Evolutionary conservation across 2,113 vertebrate species (phyloP).

Genomic region (Paramisgurnus dabryanus): DNA sequence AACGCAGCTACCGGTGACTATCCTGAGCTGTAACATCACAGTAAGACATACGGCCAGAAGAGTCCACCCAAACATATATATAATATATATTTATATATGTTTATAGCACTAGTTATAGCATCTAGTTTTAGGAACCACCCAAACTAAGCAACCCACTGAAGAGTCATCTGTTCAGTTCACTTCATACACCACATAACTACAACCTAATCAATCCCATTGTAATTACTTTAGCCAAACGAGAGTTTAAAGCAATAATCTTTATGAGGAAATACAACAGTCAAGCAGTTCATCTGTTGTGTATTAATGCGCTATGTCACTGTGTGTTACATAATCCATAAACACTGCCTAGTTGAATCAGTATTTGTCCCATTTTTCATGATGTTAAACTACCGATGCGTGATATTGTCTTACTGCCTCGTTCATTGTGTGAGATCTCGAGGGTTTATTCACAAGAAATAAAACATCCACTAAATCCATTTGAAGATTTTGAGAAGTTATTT

Average conservation of each 20-base stretch:
- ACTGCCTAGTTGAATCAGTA: slow-evolving; percentile 25
- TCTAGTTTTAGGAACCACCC: no score
- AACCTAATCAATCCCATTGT: slow-evolving; percentile 12
- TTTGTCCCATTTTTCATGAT: slow-evolving; percentile 27
- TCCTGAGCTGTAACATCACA: no score
- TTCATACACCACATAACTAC: neutral
- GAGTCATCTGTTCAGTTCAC: no score
- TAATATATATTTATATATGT: no score
- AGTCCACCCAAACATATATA: no score
- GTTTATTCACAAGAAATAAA: slow-evolving; percentile 14
- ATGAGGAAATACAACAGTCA: neutral
- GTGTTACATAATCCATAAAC: slow-evolving; percentile 38
- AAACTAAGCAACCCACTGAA: no score
- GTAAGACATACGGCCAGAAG: no score
- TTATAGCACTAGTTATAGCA: no score
- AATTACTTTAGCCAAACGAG: neutral
- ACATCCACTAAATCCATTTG: neutral
- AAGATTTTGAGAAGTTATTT: neutral
- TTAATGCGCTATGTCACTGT: slow-evolving; percentile 31
- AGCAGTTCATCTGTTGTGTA: neutral
- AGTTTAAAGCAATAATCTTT: neutral
- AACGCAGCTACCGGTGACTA: no score
- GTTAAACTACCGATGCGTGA: slow-evolving; percentile 30
- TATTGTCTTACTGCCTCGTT: slow-evolving; percentile 14
- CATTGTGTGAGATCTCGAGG: neutral